Conservation (phyloP, 2,797 vertebrate genomes). For the Salarias fasciatus region DNA sequence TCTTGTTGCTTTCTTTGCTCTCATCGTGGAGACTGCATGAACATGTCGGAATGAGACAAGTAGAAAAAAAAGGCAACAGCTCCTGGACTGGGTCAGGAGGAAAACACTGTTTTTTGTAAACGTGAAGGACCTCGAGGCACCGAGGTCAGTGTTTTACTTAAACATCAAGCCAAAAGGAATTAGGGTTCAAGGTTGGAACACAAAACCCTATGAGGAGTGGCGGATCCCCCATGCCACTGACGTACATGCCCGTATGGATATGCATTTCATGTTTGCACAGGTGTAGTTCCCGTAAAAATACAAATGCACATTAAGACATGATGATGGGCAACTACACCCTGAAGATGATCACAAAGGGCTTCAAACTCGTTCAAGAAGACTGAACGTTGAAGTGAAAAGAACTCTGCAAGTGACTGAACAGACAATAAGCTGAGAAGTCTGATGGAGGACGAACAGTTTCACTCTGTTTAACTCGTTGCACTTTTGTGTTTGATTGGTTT, state of each 20-base stretch:
- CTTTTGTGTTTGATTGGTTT: too few species aligned
- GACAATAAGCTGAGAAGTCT: background rate
- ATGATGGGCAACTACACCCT: background rate
- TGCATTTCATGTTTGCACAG: background rate
- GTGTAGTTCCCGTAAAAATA: background rate
- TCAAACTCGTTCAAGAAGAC: background rate
- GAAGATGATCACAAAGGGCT: background rate
- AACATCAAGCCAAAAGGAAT: constrained; percentile 4
- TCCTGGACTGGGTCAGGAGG: background rate
- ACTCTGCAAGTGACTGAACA: too few species aligned
- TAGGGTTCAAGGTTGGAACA: constrained; percentile 5
- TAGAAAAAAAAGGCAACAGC: too few species aligned
- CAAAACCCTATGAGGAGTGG: background rate
- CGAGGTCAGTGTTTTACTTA: too few species aligned
- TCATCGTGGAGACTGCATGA: background rate
- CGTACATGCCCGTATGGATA: constrained; percentile 11
- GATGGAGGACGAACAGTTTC: constrained; percentile 10
- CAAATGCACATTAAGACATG: background rate
- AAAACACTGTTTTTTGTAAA: constrained; percentile 19
- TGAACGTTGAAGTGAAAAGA: too few species aligned
- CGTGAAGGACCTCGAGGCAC: too few species aligned
- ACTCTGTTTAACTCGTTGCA: background rate
- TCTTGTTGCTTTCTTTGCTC: constrained; percentile 3
- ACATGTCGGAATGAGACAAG: background rate
- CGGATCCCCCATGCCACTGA: background rate